Conservation (phyloP, 2,888 invertebrate genomes). For the Globia sparganii region DNA sequence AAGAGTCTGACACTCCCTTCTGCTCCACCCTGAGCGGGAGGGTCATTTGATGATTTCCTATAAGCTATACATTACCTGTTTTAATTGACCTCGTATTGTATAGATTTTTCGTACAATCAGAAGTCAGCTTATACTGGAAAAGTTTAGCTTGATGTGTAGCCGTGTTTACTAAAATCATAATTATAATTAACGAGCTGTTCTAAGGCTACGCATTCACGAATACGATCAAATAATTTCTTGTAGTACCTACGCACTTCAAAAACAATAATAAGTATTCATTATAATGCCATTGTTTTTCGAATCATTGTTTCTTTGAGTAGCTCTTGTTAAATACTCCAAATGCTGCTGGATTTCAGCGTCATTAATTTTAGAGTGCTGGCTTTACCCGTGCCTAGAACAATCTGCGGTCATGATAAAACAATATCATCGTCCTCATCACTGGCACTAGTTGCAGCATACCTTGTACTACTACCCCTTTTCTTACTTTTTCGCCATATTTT, state of each 20-base stretch:
- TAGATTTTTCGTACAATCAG: not conserved
- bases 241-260: conserved; percentile 23
- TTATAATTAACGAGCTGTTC: not conserved
- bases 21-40: too few relatives aligned
- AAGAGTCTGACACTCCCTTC: too few relatives aligned
- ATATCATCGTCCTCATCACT: not conserved
- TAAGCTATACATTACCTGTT: not conserved
- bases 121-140: not conserved
- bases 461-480: not conserved
- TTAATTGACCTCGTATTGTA: not conserved
- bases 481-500: not conserved
- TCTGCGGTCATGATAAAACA: not conserved
- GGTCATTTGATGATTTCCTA: too few relatives aligned
- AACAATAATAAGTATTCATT: conserved; percentile 41
- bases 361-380: not conserved
- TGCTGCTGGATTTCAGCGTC: not conserved
- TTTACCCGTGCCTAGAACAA: not conserved
- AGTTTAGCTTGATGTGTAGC: not conserved
- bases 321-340: conserved; percentile 12
- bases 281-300: conserved; percentile 28
- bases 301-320: conserved; percentile 15
- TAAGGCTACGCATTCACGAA: not conserved
- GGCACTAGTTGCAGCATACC: not conserved
- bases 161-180: not conserved
- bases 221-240: conserved; percentile 17